phyloP scores from a whole-genome alignment of 2,113 vertebrate species.

The Blennius ocellaris region DNA sequence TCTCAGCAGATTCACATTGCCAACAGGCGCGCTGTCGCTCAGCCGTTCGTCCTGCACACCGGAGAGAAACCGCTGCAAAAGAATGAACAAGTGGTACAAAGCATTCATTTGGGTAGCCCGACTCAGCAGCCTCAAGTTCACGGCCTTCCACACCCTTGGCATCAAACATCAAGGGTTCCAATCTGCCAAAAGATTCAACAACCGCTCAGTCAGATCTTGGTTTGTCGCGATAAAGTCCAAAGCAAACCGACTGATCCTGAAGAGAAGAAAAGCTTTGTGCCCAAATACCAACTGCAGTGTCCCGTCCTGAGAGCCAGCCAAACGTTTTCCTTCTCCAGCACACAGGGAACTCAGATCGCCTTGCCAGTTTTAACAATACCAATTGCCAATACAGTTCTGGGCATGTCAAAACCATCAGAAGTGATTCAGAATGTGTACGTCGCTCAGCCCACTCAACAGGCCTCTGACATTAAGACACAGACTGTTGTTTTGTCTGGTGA shows the following conservation, averaged over 20 bases:
- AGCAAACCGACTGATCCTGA: conserved; percentile 68
- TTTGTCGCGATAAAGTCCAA: conserved; percentile 72
- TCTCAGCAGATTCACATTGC: conserved; percentile 77
- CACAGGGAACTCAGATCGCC: conserved; percentile 76
- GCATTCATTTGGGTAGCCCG: conserved; percentile 80
- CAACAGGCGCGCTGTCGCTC: conserved; percentile 55
- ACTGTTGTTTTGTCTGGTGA: conserved; percentile 83
- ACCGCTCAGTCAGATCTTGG: conserved; percentile 71
- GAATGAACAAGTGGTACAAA: conserved; percentile 80
- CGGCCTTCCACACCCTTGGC: conserved; percentile 84
- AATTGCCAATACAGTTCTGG: conserved; percentile 74
- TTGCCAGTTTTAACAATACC: conserved; percentile 82
- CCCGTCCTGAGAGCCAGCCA: conserved; percentile 83
- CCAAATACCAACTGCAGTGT: conserved; percentile 93
- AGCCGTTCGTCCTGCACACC: conserved; percentile 72
- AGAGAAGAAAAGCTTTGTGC: conserved; percentile 84
- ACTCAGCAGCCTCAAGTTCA: conserved; percentile 83
- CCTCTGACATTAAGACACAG: conserved; percentile 70
- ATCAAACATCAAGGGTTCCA: conserved; percentile 78
- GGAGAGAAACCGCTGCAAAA: conserved; percentile 69
- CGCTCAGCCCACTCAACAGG: conserved; percentile 76
- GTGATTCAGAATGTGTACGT: conserved; percentile 78
- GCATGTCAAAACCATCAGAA: conserved; percentile 78
- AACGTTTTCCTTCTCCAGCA: conserved; percentile 80
- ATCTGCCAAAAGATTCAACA: conserved; percentile 74